phyloP scores from a whole-genome alignment of 2,113 vertebrate genomes.

The Pelobates fuscus region DNA sequence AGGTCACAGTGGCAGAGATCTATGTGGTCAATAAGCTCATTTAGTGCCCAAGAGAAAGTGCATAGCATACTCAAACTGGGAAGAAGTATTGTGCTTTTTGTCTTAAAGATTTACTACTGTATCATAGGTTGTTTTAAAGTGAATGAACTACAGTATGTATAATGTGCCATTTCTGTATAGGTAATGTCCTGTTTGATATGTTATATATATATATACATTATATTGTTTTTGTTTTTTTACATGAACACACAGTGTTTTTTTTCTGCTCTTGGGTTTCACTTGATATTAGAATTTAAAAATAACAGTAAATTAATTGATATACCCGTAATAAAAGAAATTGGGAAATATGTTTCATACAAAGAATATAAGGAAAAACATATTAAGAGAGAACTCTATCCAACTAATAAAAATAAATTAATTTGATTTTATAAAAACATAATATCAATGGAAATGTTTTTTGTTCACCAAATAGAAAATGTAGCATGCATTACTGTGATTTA shows the following conservation, averaged over 20 bases:
- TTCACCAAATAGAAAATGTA: too few relatives aligned
- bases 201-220: conserved; percentile 25
- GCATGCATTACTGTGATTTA: too few relatives aligned
- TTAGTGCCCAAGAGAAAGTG: not conserved
- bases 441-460: too few relatives aligned
- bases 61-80: not conserved
- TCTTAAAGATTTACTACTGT: conserved; percentile 31
- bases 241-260: conserved; percentile 8
- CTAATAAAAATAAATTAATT: too few relatives aligned
- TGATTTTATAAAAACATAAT: too few relatives aligned
- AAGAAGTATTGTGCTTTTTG: not conserved
- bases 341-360: too few relatives aligned
- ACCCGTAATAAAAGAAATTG: too few relatives aligned
- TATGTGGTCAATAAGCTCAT: conserved; percentile 47
- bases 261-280: conserved; percentile 6
- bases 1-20: conserved; percentile 43
- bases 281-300: not conserved
- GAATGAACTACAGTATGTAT: conserved; percentile 21
- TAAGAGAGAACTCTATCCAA: too few relatives aligned
- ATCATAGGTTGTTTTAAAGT: conserved; percentile 13
- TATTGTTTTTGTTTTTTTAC: conserved; percentile 24
- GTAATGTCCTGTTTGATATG: conserved; percentile 6
- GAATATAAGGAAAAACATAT: too few relatives aligned
- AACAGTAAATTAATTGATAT: too few relatives aligned
- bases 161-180: conserved; percentile 35